Percentiles rank a stretch among this genome's conserved stretches.
Evolutionary conservation across 2,888 invertebrate species (phyloP).

Genomic region (Anaspis maculata): DNA sequence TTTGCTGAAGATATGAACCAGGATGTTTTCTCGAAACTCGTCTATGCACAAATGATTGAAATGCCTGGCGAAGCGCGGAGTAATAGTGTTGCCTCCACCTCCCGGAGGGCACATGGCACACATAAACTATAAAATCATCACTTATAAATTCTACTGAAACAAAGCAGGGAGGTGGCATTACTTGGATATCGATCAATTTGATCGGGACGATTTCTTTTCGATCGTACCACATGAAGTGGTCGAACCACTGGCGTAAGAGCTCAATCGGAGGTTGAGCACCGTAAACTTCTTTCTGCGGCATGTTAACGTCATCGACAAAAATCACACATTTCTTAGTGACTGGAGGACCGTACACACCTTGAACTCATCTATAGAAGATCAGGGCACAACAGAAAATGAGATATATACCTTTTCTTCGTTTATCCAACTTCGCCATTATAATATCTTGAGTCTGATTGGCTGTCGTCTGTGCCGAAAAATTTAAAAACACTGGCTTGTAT

Average conservation of each 20-base stretch:
- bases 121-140: conserved; percentile 51
- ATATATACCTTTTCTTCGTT: conserved; percentile 85
- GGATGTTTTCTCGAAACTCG: conserved; percentile 78
- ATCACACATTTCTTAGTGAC: conserved; percentile 82
- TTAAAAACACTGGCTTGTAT: conserved; percentile 80
- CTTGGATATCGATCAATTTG: conserved; percentile 77
- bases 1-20: conserved; percentile 77
- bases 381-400: no score
- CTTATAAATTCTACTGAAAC: background rate
- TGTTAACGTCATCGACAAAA: conserved; percentile 94
- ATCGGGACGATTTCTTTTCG: conserved; percentile 69
- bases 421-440: conserved; percentile 89
- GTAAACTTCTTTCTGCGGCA: conserved; percentile 83
- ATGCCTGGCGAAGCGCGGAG: conserved; percentile 78
- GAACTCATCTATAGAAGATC: no score
- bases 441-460: conserved; percentile 92
- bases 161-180: conserved; percentile 33
- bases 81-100: conserved; percentile 70
- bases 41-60: conserved; percentile 80
- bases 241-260: conserved; percentile 80
- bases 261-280: conserved; percentile 95
- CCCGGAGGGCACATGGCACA: conserved; percentile 81
- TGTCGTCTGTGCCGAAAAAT: conserved; percentile 89
- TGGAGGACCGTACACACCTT: conserved; percentile 88
- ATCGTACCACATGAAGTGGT: conserved; percentile 87